Conservation (phyloP, 2,797 vertebrate genomes). For the Macrochelys suwanniensis region DNA sequence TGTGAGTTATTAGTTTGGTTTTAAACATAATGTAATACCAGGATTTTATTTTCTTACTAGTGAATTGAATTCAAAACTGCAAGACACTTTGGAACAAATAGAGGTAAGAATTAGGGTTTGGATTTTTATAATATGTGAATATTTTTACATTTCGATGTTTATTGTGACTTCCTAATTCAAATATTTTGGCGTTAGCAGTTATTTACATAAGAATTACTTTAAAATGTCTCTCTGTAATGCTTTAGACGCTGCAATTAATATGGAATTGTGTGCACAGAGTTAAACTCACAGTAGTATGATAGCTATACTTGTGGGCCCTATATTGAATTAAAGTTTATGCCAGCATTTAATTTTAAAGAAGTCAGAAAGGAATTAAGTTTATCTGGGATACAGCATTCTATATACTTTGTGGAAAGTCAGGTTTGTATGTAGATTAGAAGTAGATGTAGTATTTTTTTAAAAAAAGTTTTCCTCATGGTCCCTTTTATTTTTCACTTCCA, state of each 20-base stretch:
- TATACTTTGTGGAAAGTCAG: not conserved
- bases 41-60: conserved; percentile 78
- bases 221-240: not conserved
- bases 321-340: not conserved
- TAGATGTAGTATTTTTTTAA: not conserved
- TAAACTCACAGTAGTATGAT: not conserved
- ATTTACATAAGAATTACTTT: not conserved
- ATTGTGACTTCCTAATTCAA: not conserved
- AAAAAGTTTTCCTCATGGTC: not conserved
- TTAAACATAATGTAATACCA: not conserved
- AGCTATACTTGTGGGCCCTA: not conserved
- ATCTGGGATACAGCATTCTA: not conserved
- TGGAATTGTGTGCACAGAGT: not conserved
- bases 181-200: not conserved
- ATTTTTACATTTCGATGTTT: not conserved
- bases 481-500: not conserved
- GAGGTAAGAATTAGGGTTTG: conserved; percentile 86
- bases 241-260: not conserved
- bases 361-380: not conserved
- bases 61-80: conserved; percentile 97
- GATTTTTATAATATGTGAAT: conserved; percentile 11
- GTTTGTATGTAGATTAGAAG: fast-evolving
- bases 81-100: conserved; percentile 98
- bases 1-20: not conserved
- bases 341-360: not conserved